Conservation (phyloP, 2,888 invertebrate genomes). For the Deilephila elpenor region DNA sequence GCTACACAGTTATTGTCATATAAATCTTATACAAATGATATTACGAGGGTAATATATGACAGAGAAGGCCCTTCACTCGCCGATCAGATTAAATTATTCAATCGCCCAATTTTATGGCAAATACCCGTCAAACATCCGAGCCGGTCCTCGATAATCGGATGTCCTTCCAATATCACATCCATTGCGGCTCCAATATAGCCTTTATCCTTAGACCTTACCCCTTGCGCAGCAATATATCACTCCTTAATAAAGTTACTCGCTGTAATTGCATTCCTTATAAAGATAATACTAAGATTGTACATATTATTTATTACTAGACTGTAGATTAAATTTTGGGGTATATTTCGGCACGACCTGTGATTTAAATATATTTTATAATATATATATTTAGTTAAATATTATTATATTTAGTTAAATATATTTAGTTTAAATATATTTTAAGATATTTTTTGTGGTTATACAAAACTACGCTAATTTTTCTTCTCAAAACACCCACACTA, state of each 20-base stretch:
- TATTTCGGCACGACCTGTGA: too few relatives aligned
- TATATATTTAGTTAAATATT: too few relatives aligned
- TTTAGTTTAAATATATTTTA: too few relatives aligned
- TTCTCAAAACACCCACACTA: too few relatives aligned
- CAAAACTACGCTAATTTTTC: too few relatives aligned
- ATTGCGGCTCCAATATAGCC: background rate
- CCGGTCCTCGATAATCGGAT: background rate
- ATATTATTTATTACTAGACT: too few relatives aligned
- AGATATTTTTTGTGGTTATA: too few relatives aligned
- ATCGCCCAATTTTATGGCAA: constrained; percentile 1
- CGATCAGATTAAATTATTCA: constrained; percentile 1
- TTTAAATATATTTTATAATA: too few relatives aligned
- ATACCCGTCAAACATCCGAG: background rate
- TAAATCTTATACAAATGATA: background rate
- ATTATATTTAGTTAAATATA: too few relatives aligned
- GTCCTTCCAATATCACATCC: constrained; percentile 6
- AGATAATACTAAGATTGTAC: too few relatives aligned
- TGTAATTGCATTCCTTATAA: too few relatives aligned
- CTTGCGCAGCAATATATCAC: background rate
- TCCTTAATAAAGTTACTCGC: background rate
- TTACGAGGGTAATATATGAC: background rate
- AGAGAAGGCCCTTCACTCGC: background rate
- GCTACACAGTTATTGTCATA: background rate
- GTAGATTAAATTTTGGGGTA: too few relatives aligned
- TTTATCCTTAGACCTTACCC: background rate